These are phyloP conservation scores for Megalonaias nervosa DNA, from an alignment of 1,140 invertebrate genomes.

Conservation along the genomic window DNA sequence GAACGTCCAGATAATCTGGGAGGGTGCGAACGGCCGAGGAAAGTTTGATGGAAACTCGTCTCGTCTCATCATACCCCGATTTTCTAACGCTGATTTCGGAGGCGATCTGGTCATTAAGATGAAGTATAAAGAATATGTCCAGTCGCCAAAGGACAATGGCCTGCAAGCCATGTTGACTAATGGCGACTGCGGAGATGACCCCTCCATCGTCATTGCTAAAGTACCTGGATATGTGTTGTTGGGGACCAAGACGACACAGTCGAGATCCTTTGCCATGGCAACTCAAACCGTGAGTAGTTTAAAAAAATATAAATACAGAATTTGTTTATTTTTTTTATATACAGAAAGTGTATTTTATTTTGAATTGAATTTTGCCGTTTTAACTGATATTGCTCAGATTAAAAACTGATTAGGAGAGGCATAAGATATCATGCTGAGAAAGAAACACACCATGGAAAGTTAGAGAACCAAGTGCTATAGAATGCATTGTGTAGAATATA, in stretches of 20 bases:
- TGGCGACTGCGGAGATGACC: conserved; percentile 44
- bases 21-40: conserved; percentile 45
- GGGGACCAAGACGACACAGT: conserved; percentile 17
- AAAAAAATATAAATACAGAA: not conserved
- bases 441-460: too few species aligned
- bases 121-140: conserved; percentile 36
- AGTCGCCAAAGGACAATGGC: conserved; percentile 7
- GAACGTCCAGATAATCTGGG: conserved; percentile 37
- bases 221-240: conserved; percentile 2
- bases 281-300: not conserved
- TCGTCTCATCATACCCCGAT: conserved; percentile 43
- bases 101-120: conserved; percentile 43
- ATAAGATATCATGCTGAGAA: not conserved
- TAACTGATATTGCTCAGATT: not conserved
- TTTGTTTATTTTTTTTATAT: not conserved
- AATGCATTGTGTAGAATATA: too few species aligned
- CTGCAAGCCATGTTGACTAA: conserved; percentile 47
- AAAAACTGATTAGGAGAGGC: not conserved
- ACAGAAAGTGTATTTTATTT: not conserved
- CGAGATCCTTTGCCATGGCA: conserved; percentile 13
- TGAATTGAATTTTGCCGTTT: not conserved
- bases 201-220: conserved; percentile 44
- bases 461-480: too few species aligned
- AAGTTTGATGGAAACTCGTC: conserved; percentile 5
- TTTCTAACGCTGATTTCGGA: conserved; percentile 46